Percentiles rank a stretch among this genome's conserved stretches.
These are phyloP conservation scores for Pseudococcus jackbeardsleyi DNA, from an alignment of 2,888 invertebrate genomes.

Conservation along the genomic window DNA sequence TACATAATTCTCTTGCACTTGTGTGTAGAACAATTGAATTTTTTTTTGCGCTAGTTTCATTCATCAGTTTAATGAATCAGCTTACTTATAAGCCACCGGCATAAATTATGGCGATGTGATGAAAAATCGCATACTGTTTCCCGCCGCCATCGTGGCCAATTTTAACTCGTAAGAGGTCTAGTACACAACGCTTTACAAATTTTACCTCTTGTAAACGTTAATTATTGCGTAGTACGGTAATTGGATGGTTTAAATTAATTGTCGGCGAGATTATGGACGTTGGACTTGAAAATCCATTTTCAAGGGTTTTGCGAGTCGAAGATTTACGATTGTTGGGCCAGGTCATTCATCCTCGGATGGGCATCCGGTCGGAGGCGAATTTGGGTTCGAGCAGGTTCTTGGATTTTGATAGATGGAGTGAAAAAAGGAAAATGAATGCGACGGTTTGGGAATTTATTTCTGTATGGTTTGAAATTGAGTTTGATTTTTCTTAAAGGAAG, in stretches of 20 bases:
- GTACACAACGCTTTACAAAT: neutral
- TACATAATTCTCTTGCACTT: neutral
- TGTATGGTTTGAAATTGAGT: too few species aligned
- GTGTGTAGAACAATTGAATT: conserved; percentile 26
- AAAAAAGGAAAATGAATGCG: neutral
- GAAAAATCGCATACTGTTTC: conserved; percentile 3
- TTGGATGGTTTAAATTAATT: conserved; percentile 34
- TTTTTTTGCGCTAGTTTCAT: neutral
- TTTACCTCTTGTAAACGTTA: conserved; percentile 3
- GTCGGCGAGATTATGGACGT: neutral
- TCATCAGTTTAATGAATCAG: conserved; percentile 49
- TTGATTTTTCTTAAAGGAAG: too few species aligned
- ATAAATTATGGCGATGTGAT: neutral
- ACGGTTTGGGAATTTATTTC: too few species aligned
- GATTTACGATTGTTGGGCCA: neutral
- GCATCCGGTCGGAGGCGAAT: conserved; percentile 12
- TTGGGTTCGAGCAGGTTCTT: neutral
- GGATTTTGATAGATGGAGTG: neutral
- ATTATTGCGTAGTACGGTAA: conserved; percentile 32
- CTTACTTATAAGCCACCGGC: neutral
- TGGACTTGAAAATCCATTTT: neutral
- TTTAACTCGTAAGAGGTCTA: neutral
- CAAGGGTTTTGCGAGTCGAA: neutral
- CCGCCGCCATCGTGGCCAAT: neutral
- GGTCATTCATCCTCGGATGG: conserved; percentile 17